These are phyloP conservation scores for Sebastes minor DNA, from an alignment of 2,797 vertebrate genomes.

Conservation along the genomic window DNA sequence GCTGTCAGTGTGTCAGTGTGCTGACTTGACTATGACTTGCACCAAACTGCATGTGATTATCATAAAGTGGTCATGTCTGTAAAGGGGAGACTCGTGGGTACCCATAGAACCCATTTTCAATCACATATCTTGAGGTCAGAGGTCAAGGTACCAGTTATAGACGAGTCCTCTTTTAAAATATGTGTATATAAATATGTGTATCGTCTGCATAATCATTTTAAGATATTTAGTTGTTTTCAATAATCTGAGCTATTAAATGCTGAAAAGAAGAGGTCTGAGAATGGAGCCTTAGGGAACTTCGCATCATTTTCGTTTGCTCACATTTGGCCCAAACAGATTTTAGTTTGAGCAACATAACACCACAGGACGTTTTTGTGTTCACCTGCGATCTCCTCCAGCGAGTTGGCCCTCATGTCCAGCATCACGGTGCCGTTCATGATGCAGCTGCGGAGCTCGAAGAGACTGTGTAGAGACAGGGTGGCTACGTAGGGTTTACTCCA, in stretches of 20 bases:
- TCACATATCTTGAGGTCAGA: no score
- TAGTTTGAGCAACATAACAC: neutral
- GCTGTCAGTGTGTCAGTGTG: no score
- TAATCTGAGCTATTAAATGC: neutral
- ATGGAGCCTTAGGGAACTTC: neutral
- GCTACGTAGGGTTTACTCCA: conserved; percentile 99
- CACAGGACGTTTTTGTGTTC: neutral
- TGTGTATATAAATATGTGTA: neutral
- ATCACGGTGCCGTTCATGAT: conserved; percentile 97
- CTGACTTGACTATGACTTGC: no score
- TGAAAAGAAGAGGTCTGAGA: neutral
- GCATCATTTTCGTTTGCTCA: neutral
- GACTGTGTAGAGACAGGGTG: conserved; percentile 94
- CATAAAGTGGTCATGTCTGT: no score
- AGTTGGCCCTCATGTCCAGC: conserved; percentile 97
- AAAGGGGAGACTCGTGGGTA: no score
- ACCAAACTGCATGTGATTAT: no score
- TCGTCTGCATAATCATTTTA: neutral
- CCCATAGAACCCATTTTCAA: no score
- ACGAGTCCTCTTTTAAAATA: neutral
- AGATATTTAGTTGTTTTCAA: neutral
- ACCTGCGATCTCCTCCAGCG: conserved; percentile 98
- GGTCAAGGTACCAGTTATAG: neutral
- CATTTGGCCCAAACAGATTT: neutral
- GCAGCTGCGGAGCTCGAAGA: conserved; percentile 97